Evolutionary conservation across 2,797 vertebrate genomes (phyloP).

Genomic region (Tenualosa thibaudeaui): DNA sequence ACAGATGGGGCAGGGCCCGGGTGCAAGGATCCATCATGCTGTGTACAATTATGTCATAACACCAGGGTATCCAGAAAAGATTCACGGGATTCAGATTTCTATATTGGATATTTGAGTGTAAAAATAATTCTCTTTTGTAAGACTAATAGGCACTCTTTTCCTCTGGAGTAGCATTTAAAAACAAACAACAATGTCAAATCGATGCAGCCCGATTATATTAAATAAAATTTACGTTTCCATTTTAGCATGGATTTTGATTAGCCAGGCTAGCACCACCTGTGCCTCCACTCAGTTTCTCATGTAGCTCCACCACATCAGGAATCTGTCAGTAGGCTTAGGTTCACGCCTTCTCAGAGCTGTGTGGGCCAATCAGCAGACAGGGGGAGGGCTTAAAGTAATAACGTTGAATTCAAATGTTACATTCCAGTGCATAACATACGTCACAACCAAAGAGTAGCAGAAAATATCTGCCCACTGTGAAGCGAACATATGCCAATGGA

Average conservation of each 20-base stretch:
- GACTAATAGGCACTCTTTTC: background rate
- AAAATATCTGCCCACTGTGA: too few relatives aligned
- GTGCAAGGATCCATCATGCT: background rate
- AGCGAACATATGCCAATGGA: too few relatives aligned
- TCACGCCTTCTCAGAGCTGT: too few relatives aligned
- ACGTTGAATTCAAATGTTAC: too few relatives aligned
- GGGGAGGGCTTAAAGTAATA: too few relatives aligned
- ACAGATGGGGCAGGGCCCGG: background rate
- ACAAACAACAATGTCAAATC: background rate
- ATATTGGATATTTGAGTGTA: background rate
- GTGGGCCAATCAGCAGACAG: too few relatives aligned
- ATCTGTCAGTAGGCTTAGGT: too few relatives aligned
- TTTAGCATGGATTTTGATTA: background rate
- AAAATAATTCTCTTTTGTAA: background rate
- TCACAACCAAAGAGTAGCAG: too few relatives aligned
- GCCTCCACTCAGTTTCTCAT: too few relatives aligned
- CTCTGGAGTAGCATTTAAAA: background rate
- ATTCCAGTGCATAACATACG: too few relatives aligned
- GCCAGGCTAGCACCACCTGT: too few relatives aligned
- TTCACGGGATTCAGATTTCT: background rate
- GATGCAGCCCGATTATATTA: background rate
- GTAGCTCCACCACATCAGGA: too few relatives aligned
- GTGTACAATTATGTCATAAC: background rate
- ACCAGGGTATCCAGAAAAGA: background rate
- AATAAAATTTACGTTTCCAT: background rate